These are phyloP conservation scores for Nyctibius grandis DNA, from an alignment of 2,797 vertebrate genomes.

Conservation along the genomic window DNA sequence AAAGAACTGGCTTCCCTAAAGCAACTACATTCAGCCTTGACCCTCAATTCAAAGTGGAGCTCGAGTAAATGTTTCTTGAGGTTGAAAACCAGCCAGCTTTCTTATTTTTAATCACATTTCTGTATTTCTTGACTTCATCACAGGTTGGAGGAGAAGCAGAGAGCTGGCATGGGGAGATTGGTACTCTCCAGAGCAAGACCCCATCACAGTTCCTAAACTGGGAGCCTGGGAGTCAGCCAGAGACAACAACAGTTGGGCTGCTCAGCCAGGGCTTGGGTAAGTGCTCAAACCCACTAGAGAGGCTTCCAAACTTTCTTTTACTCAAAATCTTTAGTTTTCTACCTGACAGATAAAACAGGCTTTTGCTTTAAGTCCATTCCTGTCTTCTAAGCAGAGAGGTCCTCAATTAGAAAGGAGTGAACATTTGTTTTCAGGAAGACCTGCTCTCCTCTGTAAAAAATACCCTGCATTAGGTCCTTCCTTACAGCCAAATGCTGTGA, in stretches of 20 bases:
- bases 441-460: neutral
- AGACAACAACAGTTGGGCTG: neutral
- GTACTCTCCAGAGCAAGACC: neutral
- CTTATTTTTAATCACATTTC: neutral
- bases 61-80: neutral
- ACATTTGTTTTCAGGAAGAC: neutral
- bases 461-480: constrained; percentile 12
- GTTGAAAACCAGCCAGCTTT: neutral
- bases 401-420: neutral
- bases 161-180: neutral
- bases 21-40: neutral
- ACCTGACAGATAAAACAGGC: neutral
- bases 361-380: neutral
- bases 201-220: neutral
- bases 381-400: neutral
- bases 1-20: neutral
- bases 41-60: neutral
- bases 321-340: neutral
- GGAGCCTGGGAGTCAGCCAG: neutral
- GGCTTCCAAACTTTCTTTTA: neutral
- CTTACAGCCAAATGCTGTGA: constrained; percentile 44
- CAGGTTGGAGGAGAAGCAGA: neutral
- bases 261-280: neutral
- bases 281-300: neutral
- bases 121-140: neutral